Conservation (phyloP, 2,797 vertebrate species). For the Myotis myotis region DNA sequence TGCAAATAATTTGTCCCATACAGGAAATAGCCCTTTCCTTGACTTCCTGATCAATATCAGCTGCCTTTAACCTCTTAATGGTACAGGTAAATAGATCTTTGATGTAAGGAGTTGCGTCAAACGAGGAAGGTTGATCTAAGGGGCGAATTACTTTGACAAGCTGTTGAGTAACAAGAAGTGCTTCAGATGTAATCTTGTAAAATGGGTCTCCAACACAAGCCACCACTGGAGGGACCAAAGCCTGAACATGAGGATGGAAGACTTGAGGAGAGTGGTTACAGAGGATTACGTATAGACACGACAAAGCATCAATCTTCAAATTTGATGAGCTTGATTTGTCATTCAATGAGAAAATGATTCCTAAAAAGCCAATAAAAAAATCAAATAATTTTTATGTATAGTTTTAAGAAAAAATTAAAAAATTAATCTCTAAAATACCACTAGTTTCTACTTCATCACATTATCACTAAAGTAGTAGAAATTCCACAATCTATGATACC, state of each 20-base stretch:
- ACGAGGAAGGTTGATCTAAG: conserved; percentile 92
- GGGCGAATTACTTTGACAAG: conserved; percentile 98
- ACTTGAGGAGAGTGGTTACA: conserved; percentile 97
- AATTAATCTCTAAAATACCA: background rate
- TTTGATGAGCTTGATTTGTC: conserved; percentile 99
- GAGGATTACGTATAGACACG: conserved; percentile 97
- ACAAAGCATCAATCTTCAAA: conserved; percentile 97
- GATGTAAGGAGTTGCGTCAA: conserved; percentile 97
- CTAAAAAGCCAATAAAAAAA: conserved; percentile 83
- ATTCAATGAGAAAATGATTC: conserved; percentile 98
- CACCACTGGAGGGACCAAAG: conserved; percentile 97
- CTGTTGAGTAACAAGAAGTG: conserved; percentile 97
- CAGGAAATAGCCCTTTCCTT: conserved; percentile 99
- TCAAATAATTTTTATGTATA: conserved; percentile 55
- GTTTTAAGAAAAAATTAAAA: conserved; percentile 53
- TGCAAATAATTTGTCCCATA: conserved; percentile 99
- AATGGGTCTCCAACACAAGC: conserved; percentile 98
- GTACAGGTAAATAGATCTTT: conserved; percentile 97
- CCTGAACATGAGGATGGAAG: conserved; percentile 98
- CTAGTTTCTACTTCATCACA: background rate
- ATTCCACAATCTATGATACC: background rate
- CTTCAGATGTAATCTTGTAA: conserved; percentile 99
- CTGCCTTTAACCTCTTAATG: conserved; percentile 96
- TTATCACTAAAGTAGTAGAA: background rate
- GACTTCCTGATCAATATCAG: conserved; percentile 99